Evolutionary conservation across 2,888 invertebrate species (phyloP), one percentile per base, ranked within the genome.

Genomic region (Pammene fasciana): DNA sequence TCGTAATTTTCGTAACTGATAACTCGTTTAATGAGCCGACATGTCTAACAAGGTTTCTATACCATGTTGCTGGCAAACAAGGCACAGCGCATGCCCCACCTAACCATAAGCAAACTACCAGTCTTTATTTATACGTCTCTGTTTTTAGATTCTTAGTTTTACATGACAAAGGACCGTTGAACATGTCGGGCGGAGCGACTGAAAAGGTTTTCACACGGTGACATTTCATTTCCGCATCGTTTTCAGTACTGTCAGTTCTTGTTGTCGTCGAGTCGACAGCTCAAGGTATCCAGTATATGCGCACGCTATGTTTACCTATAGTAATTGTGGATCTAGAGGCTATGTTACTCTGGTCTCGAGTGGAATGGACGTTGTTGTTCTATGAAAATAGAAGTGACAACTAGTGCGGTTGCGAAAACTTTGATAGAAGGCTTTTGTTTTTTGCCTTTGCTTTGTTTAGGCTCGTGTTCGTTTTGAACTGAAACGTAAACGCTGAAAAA

Each of bases 211-310:
- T 52, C 68, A 50, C 46, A 38, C 45, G n/a, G 36, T 55, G 70
- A 60, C 59, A 7, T 65, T 70, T 55, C 59, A 70, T 65, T 70
- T 70, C 65, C 65, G 60, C 34, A 13, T 14, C 8, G 60, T 60
- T 68, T 68, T 70, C 70, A 65, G 46, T n/a, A 7, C 34, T 54
- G 34, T 34, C 34, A n/a, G 13, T 54, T 16, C 54, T n/a, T 10
- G 54, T 34, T 8, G 16, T 34, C 18, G 13, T 34, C 8, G n/a
- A 54, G 7, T 34, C 8, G n/a, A 34, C n/a, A n/a, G n/a, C 48
- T 13, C 45, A 41, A 26, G 7, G 41, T 13, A 43, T 6, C 50
- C 26, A 50, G 18, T 50, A 18, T 50, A 50, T 13, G 50, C 13
- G 26, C 11, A 11, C 3, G n/a, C 13, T 26, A 18, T 14, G 9